Percentiles rank a stretch among this genome's conserved stretches.
Evolutionary conservation across 2,113 vertebrate species (phyloP).

Genomic region (Choloepus hoffmanni): DNA sequence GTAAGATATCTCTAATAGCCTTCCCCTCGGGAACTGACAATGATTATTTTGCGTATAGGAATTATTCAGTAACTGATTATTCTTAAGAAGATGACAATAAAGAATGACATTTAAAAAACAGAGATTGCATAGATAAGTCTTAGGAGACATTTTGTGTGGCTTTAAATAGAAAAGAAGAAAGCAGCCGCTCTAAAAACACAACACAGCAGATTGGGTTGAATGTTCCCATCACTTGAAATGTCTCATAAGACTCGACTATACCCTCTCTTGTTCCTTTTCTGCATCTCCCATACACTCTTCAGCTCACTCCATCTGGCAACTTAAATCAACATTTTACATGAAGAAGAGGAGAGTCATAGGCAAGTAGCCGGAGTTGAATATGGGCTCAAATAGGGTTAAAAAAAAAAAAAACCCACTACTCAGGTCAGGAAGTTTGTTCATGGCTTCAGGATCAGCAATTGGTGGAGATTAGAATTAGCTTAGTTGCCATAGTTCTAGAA

Average conservation of each 20-base stretch:
- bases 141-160: not conserved
- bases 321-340: slow-evolving; percentile 4
- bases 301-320: not conserved
- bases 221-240: not conserved
- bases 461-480: not conserved
- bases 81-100: not conserved
- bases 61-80: not conserved
- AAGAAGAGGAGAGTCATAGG: not conserved
- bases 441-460: not conserved
- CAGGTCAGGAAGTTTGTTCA: not conserved
- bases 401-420: not conserved
- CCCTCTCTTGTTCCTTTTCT: not conserved
- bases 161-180: not conserved
- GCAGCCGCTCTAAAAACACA: not conserved
- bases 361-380: not conserved
- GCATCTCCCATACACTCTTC: not conserved
- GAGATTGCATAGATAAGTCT: not conserved
- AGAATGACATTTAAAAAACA: not conserved
- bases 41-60: not conserved
- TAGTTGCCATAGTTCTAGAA: not conserved
- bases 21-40: not conserved
- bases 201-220: not conserved
- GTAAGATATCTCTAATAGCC: not conserved
- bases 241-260: not conserved
- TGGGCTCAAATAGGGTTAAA: not conserved